These are phyloP conservation scores for Falco peregrinus DNA, from an alignment of 2,797 vertebrate genomes.

Conservation along the genomic window DNA sequence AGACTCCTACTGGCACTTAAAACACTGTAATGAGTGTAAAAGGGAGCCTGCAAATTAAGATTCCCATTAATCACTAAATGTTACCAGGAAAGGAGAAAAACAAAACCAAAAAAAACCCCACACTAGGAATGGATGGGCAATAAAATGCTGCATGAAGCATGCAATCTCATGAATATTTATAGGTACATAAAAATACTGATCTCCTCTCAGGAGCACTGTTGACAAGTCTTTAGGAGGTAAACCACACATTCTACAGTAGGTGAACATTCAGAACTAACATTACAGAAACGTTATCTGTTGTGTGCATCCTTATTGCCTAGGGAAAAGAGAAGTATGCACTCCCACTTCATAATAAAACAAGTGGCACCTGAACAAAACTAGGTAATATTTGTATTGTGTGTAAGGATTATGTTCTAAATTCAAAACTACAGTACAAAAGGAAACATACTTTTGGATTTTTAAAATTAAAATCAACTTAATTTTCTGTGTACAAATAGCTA, in stretches of 20 bases:
- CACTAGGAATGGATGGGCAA: constrained; percentile 24
- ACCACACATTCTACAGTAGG: constrained; percentile 40
- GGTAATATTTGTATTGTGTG: not conserved
- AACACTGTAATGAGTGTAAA: constrained; percentile 85
- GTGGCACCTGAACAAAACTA: not conserved
- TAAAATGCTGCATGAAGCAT: constrained; percentile 47
- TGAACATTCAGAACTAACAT: constrained; percentile 54
- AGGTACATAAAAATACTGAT: constrained; percentile 50
- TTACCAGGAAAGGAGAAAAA: constrained; percentile 65
- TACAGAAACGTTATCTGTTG: constrained; percentile 33
- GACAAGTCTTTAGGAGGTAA: constrained; percentile 33
- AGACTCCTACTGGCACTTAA: constrained; percentile 87
- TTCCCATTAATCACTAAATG: constrained; percentile 86
- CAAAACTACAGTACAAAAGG: not conserved
- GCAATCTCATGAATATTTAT: constrained; percentile 37
- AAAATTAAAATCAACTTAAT: not conserved
- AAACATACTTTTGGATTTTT: not conserved
- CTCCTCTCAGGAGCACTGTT: constrained; percentile 25
- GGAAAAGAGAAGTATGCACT: not conserved
- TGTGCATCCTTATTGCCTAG: not conserved
- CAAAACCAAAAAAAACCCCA: too few species aligned
- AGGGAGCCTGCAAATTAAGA: constrained; percentile 89
- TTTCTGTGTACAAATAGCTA: not conserved
- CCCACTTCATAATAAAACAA: not conserved
- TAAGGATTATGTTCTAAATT: not conserved